Evolutionary conservation across 2,797 vertebrate genomes (phyloP).

Genomic region (Rhabdophis nuchalis): DNA sequence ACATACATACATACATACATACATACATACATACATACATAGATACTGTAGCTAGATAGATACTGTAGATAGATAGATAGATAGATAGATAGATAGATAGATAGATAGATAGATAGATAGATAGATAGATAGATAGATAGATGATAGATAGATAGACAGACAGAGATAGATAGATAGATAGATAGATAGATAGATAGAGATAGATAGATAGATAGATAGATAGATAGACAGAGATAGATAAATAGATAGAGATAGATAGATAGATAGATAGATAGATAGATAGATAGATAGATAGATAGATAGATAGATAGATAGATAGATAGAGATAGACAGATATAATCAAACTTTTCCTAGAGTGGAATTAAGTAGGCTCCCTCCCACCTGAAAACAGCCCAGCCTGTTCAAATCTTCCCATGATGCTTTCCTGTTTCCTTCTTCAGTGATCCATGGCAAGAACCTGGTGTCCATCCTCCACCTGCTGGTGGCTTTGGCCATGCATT

Average conservation of each 20-base stretch:
- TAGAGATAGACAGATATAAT: not conserved
- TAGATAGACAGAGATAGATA: not conserved
- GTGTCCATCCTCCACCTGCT: conserved; percentile 89
- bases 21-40: too few species aligned
- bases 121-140: not conserved
- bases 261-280: too few species aligned
- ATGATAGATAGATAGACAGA: not conserved
- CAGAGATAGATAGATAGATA: too few species aligned
- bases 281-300: too few species aligned
- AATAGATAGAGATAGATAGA: too few species aligned
- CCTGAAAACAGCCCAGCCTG: not conserved
- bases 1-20: not conserved
- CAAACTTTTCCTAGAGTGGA: not conserved
- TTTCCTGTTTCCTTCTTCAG: conserved; percentile 57
- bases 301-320: not conserved
- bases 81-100: too few species aligned
- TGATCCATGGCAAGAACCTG: conserved; percentile 92
- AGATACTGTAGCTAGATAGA: too few species aligned
- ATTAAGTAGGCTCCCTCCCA: not conserved
- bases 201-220: too few species aligned
- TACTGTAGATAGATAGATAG: too few species aligned
- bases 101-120: too few species aligned
- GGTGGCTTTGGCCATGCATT: conserved; percentile 89
- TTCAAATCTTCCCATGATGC: not conserved
- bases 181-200: too few species aligned